phyloP scores from a whole-genome alignment of 2,797 vertebrate species.

The Ptychadena robeensis region DNA sequence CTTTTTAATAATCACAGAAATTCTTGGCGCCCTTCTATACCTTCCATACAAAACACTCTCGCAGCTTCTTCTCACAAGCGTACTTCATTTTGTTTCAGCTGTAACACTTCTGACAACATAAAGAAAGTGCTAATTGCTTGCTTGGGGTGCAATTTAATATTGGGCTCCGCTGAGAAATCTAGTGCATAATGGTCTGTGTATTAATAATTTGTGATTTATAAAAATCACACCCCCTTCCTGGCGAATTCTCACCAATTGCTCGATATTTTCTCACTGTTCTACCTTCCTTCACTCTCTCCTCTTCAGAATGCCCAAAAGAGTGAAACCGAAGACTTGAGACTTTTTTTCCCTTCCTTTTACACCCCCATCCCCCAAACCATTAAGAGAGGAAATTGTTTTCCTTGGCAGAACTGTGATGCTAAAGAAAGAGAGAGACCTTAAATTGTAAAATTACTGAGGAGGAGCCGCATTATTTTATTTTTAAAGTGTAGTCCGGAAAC shows the following conservation, averaged over 20 bases:
- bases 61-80: not conserved
- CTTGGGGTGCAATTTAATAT: slow-evolving; percentile 55
- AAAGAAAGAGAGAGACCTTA: not conserved
- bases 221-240: slow-evolving; percentile 53
- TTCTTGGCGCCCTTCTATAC: slow-evolving; percentile 8
- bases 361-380: not conserved
- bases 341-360: not conserved
- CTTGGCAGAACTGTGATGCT: not conserved
- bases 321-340: not conserved
- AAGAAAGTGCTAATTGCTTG: slow-evolving; percentile 56
- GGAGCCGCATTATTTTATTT: slow-evolving; percentile 67
- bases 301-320: not conserved
- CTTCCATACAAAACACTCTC: not conserved
- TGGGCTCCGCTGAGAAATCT: slow-evolving; percentile 37
- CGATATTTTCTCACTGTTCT: slow-evolving; percentile 19
- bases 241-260: slow-evolving; percentile 45
- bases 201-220: slow-evolving; percentile 53
- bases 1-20: not conserved
- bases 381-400: not conserved
- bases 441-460: slow-evolving; percentile 43
- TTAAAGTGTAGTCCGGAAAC: slow-evolving; percentile 61
- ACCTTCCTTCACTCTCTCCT: not conserved
- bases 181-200: slow-evolving; percentile 43
- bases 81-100: slow-evolving; percentile 29
- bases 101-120: slow-evolving; percentile 50